Base-by-base conservation (phyloP, 1,140 invertebrate genomes). In the Eriosoma lanigerum region DNA sequence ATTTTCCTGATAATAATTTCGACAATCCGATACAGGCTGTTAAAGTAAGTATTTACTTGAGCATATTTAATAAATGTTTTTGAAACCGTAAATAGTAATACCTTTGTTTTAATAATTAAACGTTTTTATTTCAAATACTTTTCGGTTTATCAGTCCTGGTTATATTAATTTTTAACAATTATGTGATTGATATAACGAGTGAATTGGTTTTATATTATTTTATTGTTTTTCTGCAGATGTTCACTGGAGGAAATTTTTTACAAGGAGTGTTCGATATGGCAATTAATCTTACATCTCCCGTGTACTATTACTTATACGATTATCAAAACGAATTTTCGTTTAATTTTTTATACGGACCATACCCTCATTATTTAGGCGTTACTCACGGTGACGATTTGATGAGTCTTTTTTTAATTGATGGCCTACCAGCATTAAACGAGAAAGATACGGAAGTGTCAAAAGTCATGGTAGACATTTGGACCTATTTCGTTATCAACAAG, bases 331-430 rank as follows among this genome's bases (percentile, higher is more conserved):
- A 52, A 50, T 13, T 66, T 2, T 50, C 46, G 24, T 66, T 60
- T n/a, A 76, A 81, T 48, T 0, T 15, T 15, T 24, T 3, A 1
- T 52, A 3, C 3, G 58, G 32, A 17, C 26, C 21, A 13, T 52
- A 17, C 3, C 5, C 4, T 4, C 13, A 6, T 0, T 29, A 32
- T 8, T 58, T 73, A 78, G 83, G 81, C 12, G 80, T 78, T 10
- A 52, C 68, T n/a, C 83, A 83, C 60, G 81, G 54, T 17, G 83
- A 83, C 48, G 83, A 83, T 58, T 21, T 82, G 17, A 62, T 38
- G 15, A 83, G 81, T 58, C 48, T 83, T 17, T 83, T 82, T 46
- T 38, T 5, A 9, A 5, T 3, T 0, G 0, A n/a, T 0, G 32
- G 29, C 1, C 19, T n/a, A 10, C 13, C 1, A 10, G 1, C 12